These are phyloP conservation scores for Sisyra terminalis DNA, from an alignment of 2,888 invertebrate species.

Conservation along the genomic window DNA sequence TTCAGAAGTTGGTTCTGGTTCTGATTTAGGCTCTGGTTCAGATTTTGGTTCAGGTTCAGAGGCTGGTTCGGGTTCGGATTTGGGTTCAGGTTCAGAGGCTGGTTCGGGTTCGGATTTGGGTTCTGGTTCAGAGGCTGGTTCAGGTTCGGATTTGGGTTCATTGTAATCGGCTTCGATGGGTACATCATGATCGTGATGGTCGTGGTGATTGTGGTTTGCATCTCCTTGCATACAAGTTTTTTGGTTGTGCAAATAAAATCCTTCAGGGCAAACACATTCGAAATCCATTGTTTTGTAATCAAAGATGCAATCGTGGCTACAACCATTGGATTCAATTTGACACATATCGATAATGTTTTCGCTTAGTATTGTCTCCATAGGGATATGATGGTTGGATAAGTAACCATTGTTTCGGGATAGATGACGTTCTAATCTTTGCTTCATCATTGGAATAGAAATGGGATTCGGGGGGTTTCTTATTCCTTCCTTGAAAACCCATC, in stretches of 20 bases:
- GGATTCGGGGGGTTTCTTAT: slow-evolving; percentile 30
- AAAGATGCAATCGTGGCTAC: slow-evolving; percentile 49
- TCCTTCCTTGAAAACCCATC: slow-evolving; percentile 40
- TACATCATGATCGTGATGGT: slow-evolving; percentile 14
- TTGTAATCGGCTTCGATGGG: not conserved
- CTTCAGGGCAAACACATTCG: slow-evolving; percentile 44
- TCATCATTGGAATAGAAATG: slow-evolving; percentile 28
- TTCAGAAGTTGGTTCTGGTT: slow-evolving; percentile 20
- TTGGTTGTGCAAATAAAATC: slow-evolving; percentile 30
- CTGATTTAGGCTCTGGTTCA: slow-evolving; percentile 14
- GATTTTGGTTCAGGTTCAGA: slow-evolving; percentile 15
- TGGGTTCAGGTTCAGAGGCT: slow-evolving; percentile 19
- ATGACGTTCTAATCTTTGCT: slow-evolving; percentile 31
- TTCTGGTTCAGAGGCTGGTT: slow-evolving; percentile 19
- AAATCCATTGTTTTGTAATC: slow-evolving; percentile 44
- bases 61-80: slow-evolving; percentile 12
- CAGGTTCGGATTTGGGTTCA: slow-evolving; percentile 16
- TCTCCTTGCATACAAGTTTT: slow-evolving; percentile 26
- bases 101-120: slow-evolving; percentile 12
- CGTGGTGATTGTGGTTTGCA: slow-evolving; percentile 14
- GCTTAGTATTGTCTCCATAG: slow-evolving; percentile 32
- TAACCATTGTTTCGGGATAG: slow-evolving; percentile 33
- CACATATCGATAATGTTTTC: slow-evolving; percentile 46
- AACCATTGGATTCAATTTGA: slow-evolving; percentile 43
- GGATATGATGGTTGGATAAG: slow-evolving; percentile 28